Percentiles rank a stretch among this genome's conserved stretches.
Conservation (phyloP, 2,888 invertebrate genomes). For the Cynaeus angustus region DNA sequence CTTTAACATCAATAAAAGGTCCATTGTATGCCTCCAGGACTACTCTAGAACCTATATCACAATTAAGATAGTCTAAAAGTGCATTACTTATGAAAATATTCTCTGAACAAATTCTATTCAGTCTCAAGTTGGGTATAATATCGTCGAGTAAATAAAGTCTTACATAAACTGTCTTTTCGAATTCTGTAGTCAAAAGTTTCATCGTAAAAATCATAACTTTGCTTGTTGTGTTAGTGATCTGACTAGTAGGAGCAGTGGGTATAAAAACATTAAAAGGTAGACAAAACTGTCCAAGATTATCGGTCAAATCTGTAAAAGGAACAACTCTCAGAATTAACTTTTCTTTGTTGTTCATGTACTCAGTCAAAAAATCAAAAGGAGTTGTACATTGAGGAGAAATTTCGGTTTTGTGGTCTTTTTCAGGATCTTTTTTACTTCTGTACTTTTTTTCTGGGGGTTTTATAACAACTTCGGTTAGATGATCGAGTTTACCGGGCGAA, state of each 20-base stretch:
- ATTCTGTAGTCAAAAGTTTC: conserved; percentile 54
- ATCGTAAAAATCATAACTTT: conserved; percentile 54
- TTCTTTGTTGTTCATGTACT: conserved; percentile 46
- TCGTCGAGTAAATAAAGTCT: conserved; percentile 67
- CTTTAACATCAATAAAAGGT: conserved; percentile 71
- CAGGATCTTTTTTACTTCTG: neutral
- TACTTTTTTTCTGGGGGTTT: conserved; percentile 52
- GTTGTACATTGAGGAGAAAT: neutral
- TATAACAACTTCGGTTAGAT: conserved; percentile 74
- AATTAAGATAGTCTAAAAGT: conserved; percentile 74
- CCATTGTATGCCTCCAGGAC: conserved; percentile 69
- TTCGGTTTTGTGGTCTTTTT: neutral
- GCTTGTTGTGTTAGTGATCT: conserved; percentile 48
- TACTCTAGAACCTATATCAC: conserved; percentile 76
- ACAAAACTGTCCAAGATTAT: conserved; percentile 51
- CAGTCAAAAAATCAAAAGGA: conserved; percentile 37
- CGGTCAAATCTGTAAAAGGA: conserved; percentile 49
- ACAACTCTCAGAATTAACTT: conserved; percentile 56
- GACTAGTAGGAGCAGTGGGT: conserved; percentile 59
- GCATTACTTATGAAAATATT: conserved; percentile 73
- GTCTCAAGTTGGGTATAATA: conserved; percentile 50
- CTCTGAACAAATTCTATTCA: conserved; percentile 40
- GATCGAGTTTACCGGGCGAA: conserved; percentile 75
- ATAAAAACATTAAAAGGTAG: conserved; percentile 70
- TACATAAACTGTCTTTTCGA: conserved; percentile 59